Base-by-base conservation (phyloP, 2,888 invertebrate species). In the Conops quadrifasciatus region DNA sequence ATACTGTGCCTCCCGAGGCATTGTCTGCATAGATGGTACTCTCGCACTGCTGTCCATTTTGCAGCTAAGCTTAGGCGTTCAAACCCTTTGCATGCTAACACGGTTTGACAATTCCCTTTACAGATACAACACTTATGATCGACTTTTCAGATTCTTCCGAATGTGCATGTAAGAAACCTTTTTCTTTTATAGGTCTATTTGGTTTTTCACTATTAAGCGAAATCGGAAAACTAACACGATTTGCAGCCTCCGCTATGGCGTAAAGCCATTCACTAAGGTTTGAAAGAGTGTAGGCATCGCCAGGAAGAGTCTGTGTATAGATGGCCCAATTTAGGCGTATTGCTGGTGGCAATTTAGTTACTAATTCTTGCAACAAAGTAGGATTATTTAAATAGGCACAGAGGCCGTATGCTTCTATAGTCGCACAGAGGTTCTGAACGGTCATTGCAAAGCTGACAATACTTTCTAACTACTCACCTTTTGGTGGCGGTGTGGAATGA, bases 371-470 rank as follows among this genome's bases (percentile, higher is more conserved):
- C 47, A 71, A 63, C 11, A 72, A 53, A 43, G 74, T 70, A 4
- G 75, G 75, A 58, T 73, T 76, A 49, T 63, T 74, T 0, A 75
- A 30, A 68, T 74, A 67, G 43, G 58, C 63, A 21, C 58, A 28
- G n/a, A 75, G 64, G 16, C 69, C 59, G 11, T 58, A 69, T 24
- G 73, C 65, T 43, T 75, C 73, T 51, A 74, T 74, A 13, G 74
- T 73, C 2, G 71, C 72, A 30, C 72, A 69, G 21, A 74, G 67
- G 24, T 71, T 73, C 70, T 75, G 73, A 53, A 75, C 72, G 24
- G 66, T 72, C 5, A 73, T 62, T 21, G 75, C 75, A 36, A 73
- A 75, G 49, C 70, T 70, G 15, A 73, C 70, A 9, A 73, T 49
- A 11, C 67, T 59, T 68, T 74, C 71, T 3, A 70, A 62, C n/a